Conservation (phyloP, 2,888 invertebrate species). For the Acrocyrtus sp. region DNA sequence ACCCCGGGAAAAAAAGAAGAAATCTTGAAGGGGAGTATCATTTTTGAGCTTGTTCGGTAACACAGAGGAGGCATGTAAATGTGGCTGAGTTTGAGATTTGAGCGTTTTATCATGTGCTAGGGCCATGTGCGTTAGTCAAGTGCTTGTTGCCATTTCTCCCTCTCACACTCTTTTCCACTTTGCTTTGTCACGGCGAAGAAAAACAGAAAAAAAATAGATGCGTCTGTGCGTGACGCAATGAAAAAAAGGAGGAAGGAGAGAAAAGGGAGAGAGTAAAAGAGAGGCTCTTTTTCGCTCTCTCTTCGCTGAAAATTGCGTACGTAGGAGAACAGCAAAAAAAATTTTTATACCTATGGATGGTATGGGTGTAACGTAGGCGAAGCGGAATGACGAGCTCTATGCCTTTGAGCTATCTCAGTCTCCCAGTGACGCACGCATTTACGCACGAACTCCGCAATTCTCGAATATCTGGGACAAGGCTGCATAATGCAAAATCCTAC, state of each 20-base stretch:
- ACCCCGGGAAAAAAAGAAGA: not conserved
- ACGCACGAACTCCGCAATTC: slow-evolving; percentile 50
- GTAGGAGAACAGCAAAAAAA: too few species aligned
- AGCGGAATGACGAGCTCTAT: slow-evolving; percentile 1
- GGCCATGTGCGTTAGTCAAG: not conserved
- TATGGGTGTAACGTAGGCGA: too few species aligned
- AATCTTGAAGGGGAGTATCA: too few species aligned
- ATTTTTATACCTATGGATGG: too few species aligned
- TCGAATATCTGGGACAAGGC: slow-evolving; percentile 46
- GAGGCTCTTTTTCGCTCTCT: too few species aligned
- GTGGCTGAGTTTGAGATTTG: too few species aligned
- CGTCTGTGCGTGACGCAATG: slow-evolving; percentile 38
- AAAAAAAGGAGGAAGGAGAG: too few species aligned
- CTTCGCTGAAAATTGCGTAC: too few species aligned
- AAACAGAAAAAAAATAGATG: slow-evolving; percentile 8
- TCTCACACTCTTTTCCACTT: not conserved
- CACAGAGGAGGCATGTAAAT: too few species aligned
- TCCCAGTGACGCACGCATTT: slow-evolving; percentile 54
- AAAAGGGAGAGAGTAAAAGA: too few species aligned
- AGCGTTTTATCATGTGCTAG: not conserved
- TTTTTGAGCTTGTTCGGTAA: too few species aligned
- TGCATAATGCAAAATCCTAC: slow-evolving; percentile 38
- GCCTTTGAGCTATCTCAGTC: slow-evolving; percentile 39
- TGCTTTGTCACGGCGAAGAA: not conserved
- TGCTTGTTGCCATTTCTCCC: not conserved